These are phyloP conservation scores for Gastracanthus pulcherrimus DNA, from an alignment of 2,888 invertebrate genomes.

Conservation along the genomic window DNA sequence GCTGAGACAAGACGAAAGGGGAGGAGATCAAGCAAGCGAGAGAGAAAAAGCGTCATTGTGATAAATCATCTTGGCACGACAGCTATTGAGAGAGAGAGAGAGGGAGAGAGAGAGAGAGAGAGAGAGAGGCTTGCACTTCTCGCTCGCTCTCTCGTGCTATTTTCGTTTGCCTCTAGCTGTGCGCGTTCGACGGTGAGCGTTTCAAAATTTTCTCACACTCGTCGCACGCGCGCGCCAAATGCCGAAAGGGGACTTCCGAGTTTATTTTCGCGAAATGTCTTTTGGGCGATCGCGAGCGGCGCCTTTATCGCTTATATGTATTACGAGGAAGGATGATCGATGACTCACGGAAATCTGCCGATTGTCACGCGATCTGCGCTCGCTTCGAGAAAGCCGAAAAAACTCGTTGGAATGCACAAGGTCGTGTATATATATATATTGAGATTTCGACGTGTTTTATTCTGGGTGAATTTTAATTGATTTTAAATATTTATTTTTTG, in stretches of 20 bases:
- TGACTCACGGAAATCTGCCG: conserved; percentile 26
- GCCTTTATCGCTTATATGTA: neutral
- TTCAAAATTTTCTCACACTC: conserved; percentile 67
- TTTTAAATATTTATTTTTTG: too few species aligned
- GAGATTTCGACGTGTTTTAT: neutral
- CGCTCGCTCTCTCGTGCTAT: neutral
- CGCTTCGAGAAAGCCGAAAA: conserved; percentile 10
- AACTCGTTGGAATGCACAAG: conserved; percentile 24
- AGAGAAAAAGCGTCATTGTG: conserved; percentile 69
- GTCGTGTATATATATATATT: neutral
- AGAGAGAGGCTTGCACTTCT: conserved; percentile 58
- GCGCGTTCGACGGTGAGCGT: conserved; percentile 18
- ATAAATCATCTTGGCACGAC: conserved; percentile 71
- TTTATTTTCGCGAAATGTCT: conserved; percentile 31
- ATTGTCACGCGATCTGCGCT: neutral
- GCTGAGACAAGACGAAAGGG: conserved; percentile 5
- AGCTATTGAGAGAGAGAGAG: conserved; percentile 71
- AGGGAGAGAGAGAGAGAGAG: too few species aligned
- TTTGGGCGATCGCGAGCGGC: neutral
- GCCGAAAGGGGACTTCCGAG: conserved; percentile 14
- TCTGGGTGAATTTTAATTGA: conserved; percentile 25
- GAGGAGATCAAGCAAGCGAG: conserved; percentile 21
- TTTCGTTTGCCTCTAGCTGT: neutral
- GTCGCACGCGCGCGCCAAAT: neutral
- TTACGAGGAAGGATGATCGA: conserved; percentile 27